Conservation (phyloP, 2,888 invertebrate species). For the Meandrusa payeni region DNA sequence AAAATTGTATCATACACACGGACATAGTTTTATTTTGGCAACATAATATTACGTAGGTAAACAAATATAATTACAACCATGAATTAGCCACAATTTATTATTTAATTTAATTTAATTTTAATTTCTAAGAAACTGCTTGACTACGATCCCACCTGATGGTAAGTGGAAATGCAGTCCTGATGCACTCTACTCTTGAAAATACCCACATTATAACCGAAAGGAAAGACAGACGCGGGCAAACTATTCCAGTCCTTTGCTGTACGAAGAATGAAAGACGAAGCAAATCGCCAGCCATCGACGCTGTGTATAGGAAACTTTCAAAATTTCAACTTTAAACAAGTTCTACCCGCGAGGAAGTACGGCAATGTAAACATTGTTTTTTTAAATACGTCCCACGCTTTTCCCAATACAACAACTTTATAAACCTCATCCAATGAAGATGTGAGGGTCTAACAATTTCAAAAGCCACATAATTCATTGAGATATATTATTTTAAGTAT, state of each 20-base stretch:
- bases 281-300: conserved; percentile 57
- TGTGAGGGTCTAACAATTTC: too few relatives aligned
- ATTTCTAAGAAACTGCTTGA: too few relatives aligned
- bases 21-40: conserved; percentile 53
- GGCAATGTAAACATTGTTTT: conserved; percentile 46
- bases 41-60: conserved; percentile 59
- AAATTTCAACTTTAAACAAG: conserved; percentile 63
- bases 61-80: conserved; percentile 75
- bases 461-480: too few relatives aligned
- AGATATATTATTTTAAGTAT: too few relatives aligned
- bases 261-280: too few relatives aligned
- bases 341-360: conserved; percentile 47
- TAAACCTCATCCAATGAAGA: not conserved
- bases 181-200: too few relatives aligned
- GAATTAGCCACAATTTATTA: conserved; percentile 77
- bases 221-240: too few relatives aligned
- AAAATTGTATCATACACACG: conserved; percentile 33
- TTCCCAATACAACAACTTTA: conserved; percentile 38
- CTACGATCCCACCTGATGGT: too few relatives aligned
- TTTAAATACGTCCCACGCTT: conserved; percentile 46
- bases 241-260: too few relatives aligned
- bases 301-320: conserved; percentile 63
- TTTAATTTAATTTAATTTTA: too few relatives aligned
- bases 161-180: too few relatives aligned
- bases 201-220: too few relatives aligned